These are phyloP conservation scores for Rhynchomys soricoides DNA, from an alignment of 2,113 vertebrate genomes.

Conservation along the genomic window DNA sequence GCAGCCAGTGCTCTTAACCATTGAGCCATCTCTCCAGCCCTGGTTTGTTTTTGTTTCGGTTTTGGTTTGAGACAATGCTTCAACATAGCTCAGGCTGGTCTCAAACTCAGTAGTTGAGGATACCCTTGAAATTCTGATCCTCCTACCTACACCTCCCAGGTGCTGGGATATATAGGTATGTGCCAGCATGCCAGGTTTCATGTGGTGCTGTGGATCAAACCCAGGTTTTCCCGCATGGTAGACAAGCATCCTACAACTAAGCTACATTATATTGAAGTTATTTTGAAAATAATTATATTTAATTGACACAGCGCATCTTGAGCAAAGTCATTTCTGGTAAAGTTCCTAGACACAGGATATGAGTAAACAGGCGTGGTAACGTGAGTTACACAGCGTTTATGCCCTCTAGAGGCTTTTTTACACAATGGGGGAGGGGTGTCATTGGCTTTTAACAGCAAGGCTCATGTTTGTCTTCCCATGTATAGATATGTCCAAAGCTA, in stretches of 20 bases:
- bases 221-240: not conserved
- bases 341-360: not conserved
- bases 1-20: no score
- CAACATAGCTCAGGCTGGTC: not conserved
- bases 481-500: not conserved
- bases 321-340: not conserved
- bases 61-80: not conserved
- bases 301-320: not conserved
- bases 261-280: not conserved
- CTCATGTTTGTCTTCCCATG: not conserved
- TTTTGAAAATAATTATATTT: not conserved
- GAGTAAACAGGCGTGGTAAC: not conserved
- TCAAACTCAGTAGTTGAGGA: not conserved
- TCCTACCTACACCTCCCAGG: not conserved
- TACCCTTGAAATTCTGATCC: not conserved
- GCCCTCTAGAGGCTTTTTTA: slow-evolving; percentile 1
- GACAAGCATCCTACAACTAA: not conserved
- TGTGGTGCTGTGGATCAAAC: not conserved
- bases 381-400: not conserved
- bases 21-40: no score
- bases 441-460: not conserved
- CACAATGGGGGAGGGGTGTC: no score
- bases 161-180: not conserved
- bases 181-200: not conserved
- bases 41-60: not conserved